Evolutionary conservation across 2,888 invertebrate genomes (phyloP), one percentile per base, ranked within the genome.

Genomic region (Sepioteuthis lessoniana): DNA sequence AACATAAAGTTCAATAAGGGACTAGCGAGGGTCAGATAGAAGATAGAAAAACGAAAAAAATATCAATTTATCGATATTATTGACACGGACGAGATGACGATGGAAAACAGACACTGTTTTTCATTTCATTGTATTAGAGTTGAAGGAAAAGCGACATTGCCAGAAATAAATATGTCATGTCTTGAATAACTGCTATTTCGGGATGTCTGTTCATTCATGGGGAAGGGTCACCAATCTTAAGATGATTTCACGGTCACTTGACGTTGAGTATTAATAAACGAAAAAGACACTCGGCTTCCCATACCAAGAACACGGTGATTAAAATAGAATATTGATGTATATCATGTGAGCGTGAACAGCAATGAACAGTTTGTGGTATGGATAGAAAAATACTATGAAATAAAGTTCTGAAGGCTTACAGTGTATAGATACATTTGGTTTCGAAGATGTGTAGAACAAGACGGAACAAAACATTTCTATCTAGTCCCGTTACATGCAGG

Each of bases 161-260:
- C n/a, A 76, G 76, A 76, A 76, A 76, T 76, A 76, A 76, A 76
- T n/a, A 19, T 19, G 16, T 35, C 35, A 16, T n/a, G n/a, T 76
- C n/a, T 10, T 76, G n/a, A 76, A 35, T 76, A n/a, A n/a, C 35
- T 76, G 31, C 76, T 76, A 76, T 76, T 76, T n/a, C n/a, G 13
- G n/a, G n/a, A 35, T n/a, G 35, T n/a, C 76, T 76, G 76, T 35
- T 76, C n/a, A 76, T 35, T 76, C 35, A 76, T 76, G n/a, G 76
- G n/a, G 76, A 76, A 76, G 76, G 76, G 76, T 76, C 76, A 76
- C 76, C 76, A 76, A 76, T 76, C 76, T n/a, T 35, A 76, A 76
- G 76, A n/a, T 76, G 76, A 76, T 76, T 76, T 76, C 35, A 76
- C 35, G 76, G 76, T 19, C 76, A n/a, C 76, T 76, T n/a, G 76